phyloP scores from a whole-genome alignment of 1,140 invertebrate species.

The Zaprionus camerounensis region DNA sequence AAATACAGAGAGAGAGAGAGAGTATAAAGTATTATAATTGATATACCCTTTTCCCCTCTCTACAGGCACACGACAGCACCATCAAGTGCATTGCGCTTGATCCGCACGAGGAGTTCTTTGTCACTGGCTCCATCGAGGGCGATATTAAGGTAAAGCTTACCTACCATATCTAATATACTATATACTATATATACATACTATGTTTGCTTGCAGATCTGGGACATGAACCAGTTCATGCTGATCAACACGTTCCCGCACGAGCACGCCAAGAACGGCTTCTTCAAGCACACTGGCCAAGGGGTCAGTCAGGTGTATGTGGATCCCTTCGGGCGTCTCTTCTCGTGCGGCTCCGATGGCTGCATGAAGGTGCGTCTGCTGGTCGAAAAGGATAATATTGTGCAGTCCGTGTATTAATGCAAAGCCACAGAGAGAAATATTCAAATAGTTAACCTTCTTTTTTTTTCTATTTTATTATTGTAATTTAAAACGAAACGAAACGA shows the following conservation, averaged over 20 bases:
- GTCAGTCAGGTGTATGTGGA: constrained; percentile 98
- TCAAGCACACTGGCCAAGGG: constrained; percentile 98
- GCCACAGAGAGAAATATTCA: constrained; percentile 20
- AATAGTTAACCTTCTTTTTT: constrained; percentile 1
- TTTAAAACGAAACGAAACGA: constrained; percentile 8
- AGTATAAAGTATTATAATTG: neutral
- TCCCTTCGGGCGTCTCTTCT: constrained; percentile 94
- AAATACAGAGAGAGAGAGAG: neutral
- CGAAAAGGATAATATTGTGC: constrained; percentile 81
- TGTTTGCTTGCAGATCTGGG: constrained; percentile 92
- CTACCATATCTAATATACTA: neutral
- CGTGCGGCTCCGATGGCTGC: constrained; percentile 99
- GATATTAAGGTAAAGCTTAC: constrained; percentile 94
- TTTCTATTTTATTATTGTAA: neutral
- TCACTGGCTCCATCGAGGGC: constrained; percentile 98
- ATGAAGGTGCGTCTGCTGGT: constrained; percentile 98
- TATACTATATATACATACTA: neutral
- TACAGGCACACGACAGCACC: constrained; percentile 93
- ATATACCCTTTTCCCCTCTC: neutral
- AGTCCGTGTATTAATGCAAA: constrained; percentile 72
- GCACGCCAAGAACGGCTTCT: constrained; percentile 96
- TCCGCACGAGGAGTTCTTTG: constrained; percentile 97
- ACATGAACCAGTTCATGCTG: constrained; percentile 92
- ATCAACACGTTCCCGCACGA: constrained; percentile 96
- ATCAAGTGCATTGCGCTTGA: constrained; percentile 98